A percentile compares a stretch with the other conserved stretches of the same genome.
Conservation (phyloP, 2,113 vertebrate genomes). For the Lichenostomus cassidix region DNA sequence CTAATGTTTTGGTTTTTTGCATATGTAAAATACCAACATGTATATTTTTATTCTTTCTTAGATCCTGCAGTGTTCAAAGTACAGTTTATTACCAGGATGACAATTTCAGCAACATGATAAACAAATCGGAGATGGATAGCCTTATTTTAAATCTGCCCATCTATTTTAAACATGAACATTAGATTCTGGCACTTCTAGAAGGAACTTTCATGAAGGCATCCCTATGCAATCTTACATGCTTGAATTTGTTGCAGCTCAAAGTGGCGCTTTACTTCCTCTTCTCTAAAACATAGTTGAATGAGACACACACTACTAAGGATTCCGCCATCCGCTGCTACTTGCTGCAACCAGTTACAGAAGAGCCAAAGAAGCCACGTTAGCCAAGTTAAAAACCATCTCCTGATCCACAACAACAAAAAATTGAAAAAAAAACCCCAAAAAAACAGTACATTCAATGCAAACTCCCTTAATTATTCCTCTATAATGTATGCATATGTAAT, state of each 20-base stretch:
- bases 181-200: neutral
- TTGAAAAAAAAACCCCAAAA: no score
- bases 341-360: neutral
- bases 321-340: neutral
- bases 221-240: fast-evolving
- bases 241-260: neutral
- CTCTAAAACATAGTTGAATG: neutral
- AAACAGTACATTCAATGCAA: neutral
- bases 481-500: neutral
- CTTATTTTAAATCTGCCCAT: neutral
- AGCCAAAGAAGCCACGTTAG: neutral
- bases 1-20: neutral
- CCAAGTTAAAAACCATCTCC: neutral
- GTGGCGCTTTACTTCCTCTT: neutral
- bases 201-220: neutral
- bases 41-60: neutral
- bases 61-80: neutral
- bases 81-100: neutral
- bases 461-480: neutral
- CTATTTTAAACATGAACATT: neutral
- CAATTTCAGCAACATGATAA: neutral
- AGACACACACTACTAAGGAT: neutral
- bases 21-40: neutral
- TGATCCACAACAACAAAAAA: neutral
- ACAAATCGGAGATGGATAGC: neutral